Evolutionary conservation across 2,797 vertebrate genomes (phyloP), one percentile per base, ranked within the genome.

Genomic region (Syngnathus rostellatus): DNA sequence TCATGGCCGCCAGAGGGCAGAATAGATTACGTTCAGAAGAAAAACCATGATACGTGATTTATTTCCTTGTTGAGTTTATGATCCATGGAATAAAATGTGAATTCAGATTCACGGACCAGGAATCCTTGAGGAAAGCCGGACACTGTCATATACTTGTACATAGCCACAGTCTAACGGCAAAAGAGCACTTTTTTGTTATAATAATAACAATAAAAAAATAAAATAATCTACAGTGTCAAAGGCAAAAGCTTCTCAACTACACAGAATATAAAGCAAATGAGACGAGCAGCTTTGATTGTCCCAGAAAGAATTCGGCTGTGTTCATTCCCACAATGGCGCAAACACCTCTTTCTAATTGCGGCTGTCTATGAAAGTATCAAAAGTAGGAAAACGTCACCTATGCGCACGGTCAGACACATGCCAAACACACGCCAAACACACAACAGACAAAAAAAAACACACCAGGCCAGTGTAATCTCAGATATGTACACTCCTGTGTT

Each of bases 1-100:
- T 69, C 0, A 25, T 68, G 51, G 41, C 73, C 72, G 76, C 67
- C 54, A 67, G 71, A 41, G 63, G 69, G 59, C 67, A 69, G 65
- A 58, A 19, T 8, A 9, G 19, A 21, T 45, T 25, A 65, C 39
- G 45, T 11, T 8, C 10, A n/a, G 1, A 19, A 7, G 2, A 6
- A 63, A 25, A 10, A 10, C 19, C 5, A 8, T 41, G 23, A 2
- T 55, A 21, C 8, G 39, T 67, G 61, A 63, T 37, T 50, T 21
- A 62, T 62, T 68, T 23, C 54, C 41, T 53, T 5, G 8, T 25
- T 57, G 12, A 74, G 66, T 40, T 53, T 1, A 69, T 55, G 39
- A 46, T 43, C 14, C 21, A 48, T 41, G 45, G 58, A 60, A 10
- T 38, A 6, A 55, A 53, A 62, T 25, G n/a, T 5, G 25, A 60